These are phyloP conservation scores for Xenopus borealis DNA, from an alignment of 2,113 vertebrate genomes.

Conservation along the genomic window DNA sequence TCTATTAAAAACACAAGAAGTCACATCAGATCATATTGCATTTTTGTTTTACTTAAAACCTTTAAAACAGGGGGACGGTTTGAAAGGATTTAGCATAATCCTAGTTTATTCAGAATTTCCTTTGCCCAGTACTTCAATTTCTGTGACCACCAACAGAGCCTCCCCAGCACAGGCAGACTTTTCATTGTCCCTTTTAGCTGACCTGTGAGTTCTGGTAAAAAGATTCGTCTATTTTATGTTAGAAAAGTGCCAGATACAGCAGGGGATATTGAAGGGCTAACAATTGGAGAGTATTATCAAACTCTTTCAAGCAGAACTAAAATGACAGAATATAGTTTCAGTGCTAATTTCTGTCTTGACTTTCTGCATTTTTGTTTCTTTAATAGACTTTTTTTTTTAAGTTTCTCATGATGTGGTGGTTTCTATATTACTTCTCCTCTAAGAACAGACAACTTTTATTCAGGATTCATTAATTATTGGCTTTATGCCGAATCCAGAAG, in stretches of 20 bases:
- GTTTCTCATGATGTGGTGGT: too few relatives aligned
- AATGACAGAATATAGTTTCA: constrained; percentile 44
- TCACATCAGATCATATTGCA: constrained; percentile 34
- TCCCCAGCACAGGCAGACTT: constrained; percentile 46
- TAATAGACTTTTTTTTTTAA: too few relatives aligned
- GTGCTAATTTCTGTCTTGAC: constrained; percentile 43
- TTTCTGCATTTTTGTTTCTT: too few relatives aligned
- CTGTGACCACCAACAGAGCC: constrained; percentile 70
- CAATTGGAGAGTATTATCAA: constrained; percentile 26
- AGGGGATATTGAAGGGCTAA: constrained; percentile 53
- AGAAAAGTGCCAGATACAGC: constrained; percentile 63
- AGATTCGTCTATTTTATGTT: constrained; percentile 67
- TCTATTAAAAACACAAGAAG: constrained; percentile 16
- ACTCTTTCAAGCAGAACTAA: constrained; percentile 26
- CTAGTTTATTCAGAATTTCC: constrained; percentile 60
- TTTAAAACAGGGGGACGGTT: not conserved
- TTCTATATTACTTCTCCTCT: too few relatives aligned
- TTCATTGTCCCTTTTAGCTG: constrained; percentile 56
- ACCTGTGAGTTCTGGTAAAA: constrained; percentile 66
- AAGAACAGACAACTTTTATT: too few relatives aligned
- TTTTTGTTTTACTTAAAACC: constrained; percentile 4
- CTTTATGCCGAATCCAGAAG: too few relatives aligned
- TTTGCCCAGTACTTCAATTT: constrained; percentile 60
- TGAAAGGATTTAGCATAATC: constrained; percentile 42
- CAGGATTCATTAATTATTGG: too few relatives aligned